Evolutionary conservation across 2,888 invertebrate genomes (phyloP), one percentile per base, ranked within the genome.

Genomic region (Papilio protenor): DNA sequence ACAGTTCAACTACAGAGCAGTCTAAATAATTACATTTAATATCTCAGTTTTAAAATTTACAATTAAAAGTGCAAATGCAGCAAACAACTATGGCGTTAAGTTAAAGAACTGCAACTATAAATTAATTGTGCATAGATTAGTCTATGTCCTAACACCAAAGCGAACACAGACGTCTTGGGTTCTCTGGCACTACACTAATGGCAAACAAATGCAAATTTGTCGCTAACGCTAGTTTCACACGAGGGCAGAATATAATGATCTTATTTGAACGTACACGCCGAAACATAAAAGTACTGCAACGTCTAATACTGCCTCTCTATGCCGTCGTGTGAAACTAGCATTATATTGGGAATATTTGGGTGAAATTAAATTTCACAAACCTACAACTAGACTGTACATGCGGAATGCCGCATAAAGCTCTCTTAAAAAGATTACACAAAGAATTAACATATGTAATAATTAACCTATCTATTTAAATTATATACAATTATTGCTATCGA

Each of bases 401-500:
- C 92, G 91, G 87, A 83, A 79, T 79, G 83, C 88, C 92, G 92
- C 91, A 91, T 92, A 94, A 94, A 94, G 94, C 94, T 94, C 93
- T 94, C 91, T 94, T 93, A 78, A 93, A 92, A 92, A 92, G 92
- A 93, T 90, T 93, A 93, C 91, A 92, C 92, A 92, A 92, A 87
- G 85, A 91, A 85, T 91, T 90, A 93, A 93, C 92, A 87, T 92
- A 92, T 40, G 14, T 88, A 91, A 91, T 92, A 93, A 92, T 94
- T 93, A 93, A 88, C 89, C 94, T 94, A 94, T 92, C 94, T 94
- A 94, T 88, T 84, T 86, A 11, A 85, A 82, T 82, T 94, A 94
- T 94, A 83, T 94, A 94, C 94, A 94, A 87, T 92, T 94, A 94
- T 94, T 94, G 94, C 94, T 94, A 94, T 94, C 87, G 87, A 92